These are phyloP conservation scores for Apodemus speciosus DNA, from an alignment of 2,113 vertebrate genomes.

Conservation along the genomic window DNA sequence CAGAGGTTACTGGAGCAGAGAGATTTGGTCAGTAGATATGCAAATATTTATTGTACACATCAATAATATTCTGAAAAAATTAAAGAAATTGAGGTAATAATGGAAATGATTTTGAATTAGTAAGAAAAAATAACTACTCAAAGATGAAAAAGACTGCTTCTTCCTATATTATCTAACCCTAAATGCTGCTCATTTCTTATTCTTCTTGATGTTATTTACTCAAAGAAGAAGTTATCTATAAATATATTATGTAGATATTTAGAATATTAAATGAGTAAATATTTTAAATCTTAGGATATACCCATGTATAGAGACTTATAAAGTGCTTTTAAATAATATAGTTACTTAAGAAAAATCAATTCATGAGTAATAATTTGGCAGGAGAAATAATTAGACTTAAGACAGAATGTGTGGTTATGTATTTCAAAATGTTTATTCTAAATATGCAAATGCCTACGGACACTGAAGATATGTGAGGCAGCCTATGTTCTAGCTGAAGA, in stretches of 20 bases:
- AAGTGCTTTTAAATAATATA: background rate
- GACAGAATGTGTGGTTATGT: background rate
- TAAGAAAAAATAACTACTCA: background rate
- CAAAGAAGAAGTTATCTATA: background rate
- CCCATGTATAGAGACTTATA: background rate
- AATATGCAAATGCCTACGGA: background rate
- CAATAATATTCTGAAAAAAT: background rate
- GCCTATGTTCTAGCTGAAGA: background rate
- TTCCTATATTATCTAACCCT: background rate
- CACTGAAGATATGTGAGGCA: background rate
- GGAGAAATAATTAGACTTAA: background rate
- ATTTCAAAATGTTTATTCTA: background rate
- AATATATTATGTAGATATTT: background rate
- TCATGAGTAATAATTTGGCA: background rate
- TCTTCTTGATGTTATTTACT: background rate
- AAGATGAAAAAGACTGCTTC: background rate
- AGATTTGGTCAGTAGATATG: background rate
- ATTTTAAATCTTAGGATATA: background rate
- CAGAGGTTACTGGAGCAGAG: rapidly evolving
- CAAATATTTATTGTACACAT: background rate
- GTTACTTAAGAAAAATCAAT: background rate
- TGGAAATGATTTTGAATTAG: background rate
- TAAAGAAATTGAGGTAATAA: background rate
- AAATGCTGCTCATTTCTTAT: background rate
- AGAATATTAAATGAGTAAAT: background rate